These are phyloP conservation scores for Helicoverpa armigera DNA, from an alignment of 1,140 invertebrate genomes.

Conservation along the genomic window DNA sequence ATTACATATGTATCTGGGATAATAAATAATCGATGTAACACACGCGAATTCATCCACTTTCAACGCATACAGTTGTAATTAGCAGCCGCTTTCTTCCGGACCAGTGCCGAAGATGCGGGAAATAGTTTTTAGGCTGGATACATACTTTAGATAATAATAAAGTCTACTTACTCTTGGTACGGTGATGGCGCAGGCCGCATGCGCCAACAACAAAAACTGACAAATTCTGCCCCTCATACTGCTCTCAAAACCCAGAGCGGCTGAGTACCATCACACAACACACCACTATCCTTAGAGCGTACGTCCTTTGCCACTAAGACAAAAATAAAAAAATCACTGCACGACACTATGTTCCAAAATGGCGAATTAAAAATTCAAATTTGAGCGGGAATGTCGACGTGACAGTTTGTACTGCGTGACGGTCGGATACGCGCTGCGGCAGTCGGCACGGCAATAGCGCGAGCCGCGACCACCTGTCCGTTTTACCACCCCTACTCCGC, in stretches of 20 bases:
- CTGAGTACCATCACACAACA: constrained; percentile 82
- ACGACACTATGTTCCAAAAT: constrained; percentile 43
- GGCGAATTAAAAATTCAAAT: constrained; percentile 13
- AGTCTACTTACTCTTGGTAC: constrained; percentile 75
- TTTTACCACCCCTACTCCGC: constrained; percentile 84
- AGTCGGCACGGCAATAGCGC: constrained; percentile 71
- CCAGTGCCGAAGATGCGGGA: constrained; percentile 15
- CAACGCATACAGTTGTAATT: constrained; percentile 30
- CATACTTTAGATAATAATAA: constrained; percentile 7
- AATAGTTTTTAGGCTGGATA: constrained; percentile 8
- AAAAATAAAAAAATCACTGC: constrained; percentile 51
- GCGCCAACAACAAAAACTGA: constrained; percentile 78
- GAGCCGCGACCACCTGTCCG: constrained; percentile 67
- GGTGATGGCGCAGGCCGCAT: constrained; percentile 79
- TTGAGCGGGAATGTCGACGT: constrained; percentile 48
- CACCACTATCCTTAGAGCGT: constrained; percentile 61
- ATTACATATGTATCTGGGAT: constrained; percentile 31
- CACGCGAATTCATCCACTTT: constrained; percentile 32
- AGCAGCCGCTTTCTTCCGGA: constrained; percentile 37
- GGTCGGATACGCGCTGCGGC: constrained; percentile 66
- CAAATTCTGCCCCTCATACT: constrained; percentile 82
- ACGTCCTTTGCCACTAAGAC: constrained; percentile 44
- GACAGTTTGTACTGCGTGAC: constrained; percentile 61
- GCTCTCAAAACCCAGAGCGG: constrained; percentile 76
- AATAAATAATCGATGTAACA: constrained; percentile 26